Conservation (phyloP, 2,797 vertebrate genomes). For the Serranus cabrilla region DNA sequence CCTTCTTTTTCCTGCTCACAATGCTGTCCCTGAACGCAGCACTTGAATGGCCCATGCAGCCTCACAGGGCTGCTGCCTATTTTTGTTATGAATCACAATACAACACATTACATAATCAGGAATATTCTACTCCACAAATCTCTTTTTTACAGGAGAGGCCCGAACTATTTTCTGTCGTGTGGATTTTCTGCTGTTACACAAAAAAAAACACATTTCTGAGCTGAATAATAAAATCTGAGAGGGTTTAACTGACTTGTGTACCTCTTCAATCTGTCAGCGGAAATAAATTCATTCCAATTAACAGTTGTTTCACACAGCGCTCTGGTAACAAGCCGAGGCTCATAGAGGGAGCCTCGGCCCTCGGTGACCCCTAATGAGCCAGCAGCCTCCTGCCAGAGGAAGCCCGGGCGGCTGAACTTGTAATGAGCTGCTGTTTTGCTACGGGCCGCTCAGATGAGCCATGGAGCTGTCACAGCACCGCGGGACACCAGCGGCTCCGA, state of each 20-base stretch:
- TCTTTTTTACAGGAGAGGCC: neutral
- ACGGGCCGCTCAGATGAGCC: constrained; percentile 73
- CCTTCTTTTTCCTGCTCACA: neutral
- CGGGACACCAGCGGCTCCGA: constrained; percentile 52
- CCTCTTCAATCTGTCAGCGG: constrained; percentile 31
- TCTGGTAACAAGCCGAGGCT: constrained; percentile 65
- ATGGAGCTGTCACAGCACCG: constrained; percentile 72
- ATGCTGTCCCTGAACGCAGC: neutral
- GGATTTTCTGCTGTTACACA: neutral
- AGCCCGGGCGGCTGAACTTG: constrained; percentile 58
- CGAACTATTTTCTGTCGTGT: neutral
- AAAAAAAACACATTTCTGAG: neutral
- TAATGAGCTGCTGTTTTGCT: constrained; percentile 78
- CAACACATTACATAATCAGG: neutral
- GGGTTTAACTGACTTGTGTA: neutral
- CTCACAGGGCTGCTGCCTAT: neutral
- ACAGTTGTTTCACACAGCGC: constrained; percentile 33
- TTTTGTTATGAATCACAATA: neutral
- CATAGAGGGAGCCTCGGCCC: constrained; percentile 61
- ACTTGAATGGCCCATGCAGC: neutral
- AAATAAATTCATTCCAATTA: constrained; percentile 61
- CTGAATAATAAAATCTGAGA: neutral
- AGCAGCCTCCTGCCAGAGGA: constrained; percentile 69
- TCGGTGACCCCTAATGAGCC: constrained; percentile 77
- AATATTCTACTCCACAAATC: too few species aligned